Evolutionary conservation across 2,888 invertebrate species (phyloP).

Genomic region (Melinaea menophilus): DNA sequence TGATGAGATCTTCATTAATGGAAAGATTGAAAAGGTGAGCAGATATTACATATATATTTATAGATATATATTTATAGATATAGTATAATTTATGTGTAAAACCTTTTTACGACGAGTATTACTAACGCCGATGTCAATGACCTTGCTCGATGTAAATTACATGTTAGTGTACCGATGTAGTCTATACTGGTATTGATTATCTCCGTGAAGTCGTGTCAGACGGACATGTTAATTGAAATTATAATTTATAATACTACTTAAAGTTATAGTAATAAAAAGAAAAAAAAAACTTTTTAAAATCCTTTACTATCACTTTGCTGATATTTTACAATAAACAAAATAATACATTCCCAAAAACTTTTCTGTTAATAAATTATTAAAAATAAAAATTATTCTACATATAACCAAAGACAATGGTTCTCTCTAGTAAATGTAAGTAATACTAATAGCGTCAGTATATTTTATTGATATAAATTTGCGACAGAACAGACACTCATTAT

Average conservation of each 20-base stretch:
- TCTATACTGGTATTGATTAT: neutral
- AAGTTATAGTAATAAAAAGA: too few relatives aligned
- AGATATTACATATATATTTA: neutral
- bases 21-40: neutral
- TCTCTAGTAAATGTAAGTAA: too few relatives aligned
- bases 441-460: too few relatives aligned
- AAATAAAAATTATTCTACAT: too few relatives aligned
- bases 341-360: too few relatives aligned
- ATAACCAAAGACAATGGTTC: too few relatives aligned
- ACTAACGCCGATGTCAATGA: neutral
- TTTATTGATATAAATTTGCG: too few relatives aligned
- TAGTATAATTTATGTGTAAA: neutral
- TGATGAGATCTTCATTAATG: slow-evolving; percentile 5
- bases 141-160: slow-evolving; percentile 3
- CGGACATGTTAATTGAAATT: neutral
- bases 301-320: too few relatives aligned
- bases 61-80: neutral
- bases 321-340: too few relatives aligned
- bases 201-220: neutral
- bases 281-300: too few relatives aligned
- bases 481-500: neutral
- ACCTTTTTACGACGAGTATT: neutral
- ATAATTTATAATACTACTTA: too few relatives aligned
- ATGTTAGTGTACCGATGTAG: neutral
- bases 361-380: too few relatives aligned